Base-by-base conservation (phyloP, 2,113 vertebrate genomes). In the Sisor rabdophorus region DNA sequence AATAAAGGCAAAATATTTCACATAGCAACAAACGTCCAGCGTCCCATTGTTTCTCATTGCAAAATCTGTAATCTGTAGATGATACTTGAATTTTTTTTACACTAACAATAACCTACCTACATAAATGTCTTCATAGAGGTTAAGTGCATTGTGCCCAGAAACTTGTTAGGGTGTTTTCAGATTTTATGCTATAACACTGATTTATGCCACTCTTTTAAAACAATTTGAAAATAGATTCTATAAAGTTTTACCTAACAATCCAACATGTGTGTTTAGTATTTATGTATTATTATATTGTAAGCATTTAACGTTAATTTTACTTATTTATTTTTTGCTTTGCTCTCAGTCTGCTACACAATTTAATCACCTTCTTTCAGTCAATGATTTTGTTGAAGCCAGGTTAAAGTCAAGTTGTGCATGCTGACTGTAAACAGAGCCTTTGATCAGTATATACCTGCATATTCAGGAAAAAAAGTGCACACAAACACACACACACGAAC, bases 401-500 rank as follows among this genome's bases (percentile, higher is more conserved):
- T 30, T 28, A 20, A 16, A 8, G 47, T 50, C 11, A 17, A 48
- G 11, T 22, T 80, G 52, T 80, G 58, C 56, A 26, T 26, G 24
- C 47, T 59, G 28, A 67, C 50, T 20, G 53, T 24, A 55, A 72
- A 28, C 44, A 71, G 58, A 20, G 36, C 67, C 48, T 55, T 48
- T 50, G 73, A 76, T 48, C 22, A 15, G 7, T 32, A 59, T 52
- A 26, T 11, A 16, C 32, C 73, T 50, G 63, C 59, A 44, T 15
- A 26, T 74, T 16, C 24, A 30, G n/a, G 75, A 55, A 24, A 47
- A 13, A 24, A 77, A 69, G 47, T 54, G 53, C 64, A 64, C 59
- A 47, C 69, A 55, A 48, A 53, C 58, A 80, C 79, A 77, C 32
- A 36, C 32, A 47, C 69, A 55, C 55, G 40, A 59, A 80, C 79